These are phyloP conservation scores for Grallaria varia DNA, from an alignment of 2,113 vertebrate species.

Conservation along the genomic window DNA sequence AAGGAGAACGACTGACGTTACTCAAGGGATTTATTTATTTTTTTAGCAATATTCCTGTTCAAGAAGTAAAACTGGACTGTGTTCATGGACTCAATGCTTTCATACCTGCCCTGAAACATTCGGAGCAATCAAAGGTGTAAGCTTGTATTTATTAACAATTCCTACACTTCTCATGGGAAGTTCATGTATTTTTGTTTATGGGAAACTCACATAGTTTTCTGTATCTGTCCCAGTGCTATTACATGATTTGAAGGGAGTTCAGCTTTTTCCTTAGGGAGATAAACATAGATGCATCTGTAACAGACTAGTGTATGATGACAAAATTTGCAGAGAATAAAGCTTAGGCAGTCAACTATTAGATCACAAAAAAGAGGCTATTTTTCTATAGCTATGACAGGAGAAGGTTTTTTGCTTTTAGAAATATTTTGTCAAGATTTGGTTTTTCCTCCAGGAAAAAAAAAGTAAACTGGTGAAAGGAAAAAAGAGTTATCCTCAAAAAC, in stretches of 20 bases:
- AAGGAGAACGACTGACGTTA: background rate
- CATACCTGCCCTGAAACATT: background rate
- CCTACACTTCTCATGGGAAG: background rate
- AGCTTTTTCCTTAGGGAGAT: background rate
- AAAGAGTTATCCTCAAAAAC: conserved; percentile 17
- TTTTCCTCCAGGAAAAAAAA: conserved; percentile 13
- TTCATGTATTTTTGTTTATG: background rate
- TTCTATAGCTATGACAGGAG: background rate
- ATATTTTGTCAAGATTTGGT: conserved; percentile 51
- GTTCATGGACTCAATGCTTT: conserved; percentile 2
- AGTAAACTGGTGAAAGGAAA: background rate
- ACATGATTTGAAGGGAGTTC: background rate
- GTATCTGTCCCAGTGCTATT: background rate
- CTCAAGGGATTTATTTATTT: background rate
- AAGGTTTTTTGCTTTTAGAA: conserved; percentile 18
- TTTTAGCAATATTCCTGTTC: background rate
- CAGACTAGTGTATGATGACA: background rate
- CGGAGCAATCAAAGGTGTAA: background rate
- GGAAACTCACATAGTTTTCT: background rate
- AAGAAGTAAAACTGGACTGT: conserved; percentile 17
- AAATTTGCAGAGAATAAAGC: background rate
- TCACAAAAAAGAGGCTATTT: background rate
- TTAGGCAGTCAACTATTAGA: background rate
- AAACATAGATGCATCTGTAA: background rate
- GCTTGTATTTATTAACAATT: background rate